Percentiles rank a stretch among this genome's conserved stretches.
Conservation (phyloP, 2,888 invertebrate genomes). For the Mimas tiliae region DNA sequence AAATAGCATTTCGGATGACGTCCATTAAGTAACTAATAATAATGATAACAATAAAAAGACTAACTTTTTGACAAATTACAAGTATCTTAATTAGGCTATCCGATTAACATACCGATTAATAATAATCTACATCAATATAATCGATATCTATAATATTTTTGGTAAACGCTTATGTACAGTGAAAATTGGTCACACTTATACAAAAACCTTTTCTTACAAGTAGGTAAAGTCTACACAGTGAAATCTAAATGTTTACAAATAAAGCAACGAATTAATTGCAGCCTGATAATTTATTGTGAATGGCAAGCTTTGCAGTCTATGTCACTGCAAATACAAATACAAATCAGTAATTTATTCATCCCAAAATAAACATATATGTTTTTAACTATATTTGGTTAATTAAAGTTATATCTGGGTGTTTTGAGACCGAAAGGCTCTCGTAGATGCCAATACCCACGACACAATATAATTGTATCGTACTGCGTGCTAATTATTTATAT, state of each 20-base stretch:
- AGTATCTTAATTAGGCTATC: neutral
- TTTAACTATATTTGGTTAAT: too few species aligned
- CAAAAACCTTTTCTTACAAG: neutral
- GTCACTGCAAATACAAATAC: too few species aligned
- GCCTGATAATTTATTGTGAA: too few species aligned
- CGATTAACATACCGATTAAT: too few species aligned
- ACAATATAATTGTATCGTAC: too few species aligned
- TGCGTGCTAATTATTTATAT: too few species aligned
- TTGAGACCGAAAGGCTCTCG: too few species aligned
- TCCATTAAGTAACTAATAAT: neutral
- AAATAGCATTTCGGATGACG: neutral
- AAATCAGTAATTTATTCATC: too few species aligned
- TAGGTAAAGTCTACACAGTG: neutral
- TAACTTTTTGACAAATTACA: neutral
- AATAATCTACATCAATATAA: neutral
- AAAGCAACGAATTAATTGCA: neutral
- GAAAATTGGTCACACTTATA: constrained; percentile 20
- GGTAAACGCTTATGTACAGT: constrained; percentile 36
- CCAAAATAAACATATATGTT: too few species aligned
- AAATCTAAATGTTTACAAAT: neutral
- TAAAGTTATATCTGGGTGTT: too few species aligned
- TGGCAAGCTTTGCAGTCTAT: too few species aligned
- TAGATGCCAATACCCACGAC: too few species aligned
- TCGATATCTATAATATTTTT: constrained; percentile 35
- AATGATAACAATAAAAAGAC: neutral